Evolutionary conservation across 1,140 invertebrate genomes (phyloP), one percentile per base, ranked within the genome.

Genomic region (Zophobas atratus): DNA sequence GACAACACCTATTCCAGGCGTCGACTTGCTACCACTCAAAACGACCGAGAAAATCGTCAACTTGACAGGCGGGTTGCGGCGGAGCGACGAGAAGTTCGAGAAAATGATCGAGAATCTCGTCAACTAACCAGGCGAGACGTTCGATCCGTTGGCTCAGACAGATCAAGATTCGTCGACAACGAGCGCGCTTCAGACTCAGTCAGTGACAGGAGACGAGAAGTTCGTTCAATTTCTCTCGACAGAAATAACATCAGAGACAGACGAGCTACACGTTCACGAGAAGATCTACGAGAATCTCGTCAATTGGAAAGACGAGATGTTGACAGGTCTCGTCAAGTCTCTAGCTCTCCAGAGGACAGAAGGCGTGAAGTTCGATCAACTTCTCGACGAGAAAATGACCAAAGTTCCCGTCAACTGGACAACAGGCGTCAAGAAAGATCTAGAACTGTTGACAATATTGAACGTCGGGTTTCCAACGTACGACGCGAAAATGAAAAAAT

Each of bases 161-260:
- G 35, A 60, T 60, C 56, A 35, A 39, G 56, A 60, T 35, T 60
- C 35, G 43, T 60, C 56, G 35, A 8, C 53, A 55, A 55, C 8
- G 20, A 20, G 20, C 20, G 20, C 20, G 20, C 0, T 20, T 20
- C 20, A 20, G 20, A 20, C 20, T 20, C 20, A 20, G 20, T 20
- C 20, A 20, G 20, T 20, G 20, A 20, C 34, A 38, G 56, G 2
- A 60, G 20, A 20, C 20, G 20, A 20, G 20, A 20, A 20, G 20
- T 20, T 20, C 20, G 20, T 20, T 0, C 20, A 20, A 20, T 20
- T 20, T 20, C 20, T 20, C 20, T n/a, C n/a, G n/a, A n/a, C n/a
- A n/a, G n/a, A n/a, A n/a, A n/a, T n/a, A n/a, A n/a, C n/a, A n/a
- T n/a, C n/a, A n/a, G n/a, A n/a, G n/a, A n/a, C 20, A 0, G 20